These are phyloP conservation scores for Cryptocheilus praepositus DNA, from an alignment of 2,888 invertebrate genomes.

Conservation along the genomic window DNA sequence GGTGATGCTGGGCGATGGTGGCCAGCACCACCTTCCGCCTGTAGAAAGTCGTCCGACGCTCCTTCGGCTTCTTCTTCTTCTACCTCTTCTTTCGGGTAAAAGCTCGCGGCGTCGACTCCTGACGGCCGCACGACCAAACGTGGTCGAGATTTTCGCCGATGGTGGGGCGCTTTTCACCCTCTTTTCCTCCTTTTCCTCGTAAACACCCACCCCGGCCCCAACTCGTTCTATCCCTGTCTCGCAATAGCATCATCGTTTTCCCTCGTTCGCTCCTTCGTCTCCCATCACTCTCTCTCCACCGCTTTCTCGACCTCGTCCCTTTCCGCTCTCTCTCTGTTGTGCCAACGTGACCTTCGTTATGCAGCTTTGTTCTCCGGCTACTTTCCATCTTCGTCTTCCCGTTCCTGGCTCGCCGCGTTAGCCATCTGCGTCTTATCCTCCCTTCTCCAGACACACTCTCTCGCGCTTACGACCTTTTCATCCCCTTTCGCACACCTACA, in stretches of 20 bases:
- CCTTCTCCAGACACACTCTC: slow-evolving; percentile 14
- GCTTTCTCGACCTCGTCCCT: slow-evolving; percentile 8
- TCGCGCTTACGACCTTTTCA: slow-evolving; percentile 45
- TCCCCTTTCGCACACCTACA: slow-evolving; percentile 31
- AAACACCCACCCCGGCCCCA: slow-evolving; percentile 28
- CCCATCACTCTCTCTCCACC: background rate
- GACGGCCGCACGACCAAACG: slow-evolving; percentile 28
- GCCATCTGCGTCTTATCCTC: slow-evolving; percentile 46
- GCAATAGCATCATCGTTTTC: slow-evolving; percentile 7
- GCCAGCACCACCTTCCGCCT: slow-evolving; percentile 34
- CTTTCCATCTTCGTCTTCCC: slow-evolving; percentile 22
- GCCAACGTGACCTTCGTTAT: slow-evolving; percentile 11
- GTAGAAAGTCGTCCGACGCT: slow-evolving; percentile 46
- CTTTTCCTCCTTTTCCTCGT: slow-evolving; percentile 51
- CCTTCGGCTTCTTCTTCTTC: slow-evolving; percentile 35
- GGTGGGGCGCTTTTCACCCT: slow-evolving; percentile 51
- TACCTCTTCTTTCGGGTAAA: slow-evolving; percentile 48
- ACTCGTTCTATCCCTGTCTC: slow-evolving; percentile 13
- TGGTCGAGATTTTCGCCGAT: slow-evolving; percentile 46
- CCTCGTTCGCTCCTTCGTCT: background rate
- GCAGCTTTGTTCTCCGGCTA: slow-evolving; percentile 4
- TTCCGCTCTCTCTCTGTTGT: slow-evolving; percentile 6
- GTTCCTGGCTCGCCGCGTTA: slow-evolving; percentile 18
- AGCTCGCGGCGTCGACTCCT: slow-evolving; percentile 42
- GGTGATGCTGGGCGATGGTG: slow-evolving; percentile 41